Evolutionary conservation across 2,797 vertebrate genomes (phyloP), one percentile per base, ranked within the genome.

Genomic region (Pelochelys cantorii): DNA sequence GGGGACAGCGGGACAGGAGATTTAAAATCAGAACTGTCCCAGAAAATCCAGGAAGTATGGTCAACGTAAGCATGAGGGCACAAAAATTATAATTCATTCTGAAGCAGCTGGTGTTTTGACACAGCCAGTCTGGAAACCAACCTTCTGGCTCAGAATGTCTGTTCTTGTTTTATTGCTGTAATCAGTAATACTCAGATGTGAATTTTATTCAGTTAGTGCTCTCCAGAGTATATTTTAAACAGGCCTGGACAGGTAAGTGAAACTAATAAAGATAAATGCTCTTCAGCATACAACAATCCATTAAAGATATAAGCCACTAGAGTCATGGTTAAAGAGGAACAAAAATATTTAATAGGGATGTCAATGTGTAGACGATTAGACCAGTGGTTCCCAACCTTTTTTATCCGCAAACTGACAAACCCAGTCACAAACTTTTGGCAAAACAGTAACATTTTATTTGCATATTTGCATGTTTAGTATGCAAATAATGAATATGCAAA

Each of bases 151-250:
- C 93, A 93, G 79, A 87, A 87, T 84, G 84, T 55, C 84, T 80
- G 23, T 60, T 92, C 90, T 82, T 25, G 59, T 71, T 75, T 71
- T 90, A 88, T 31, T 81, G 37, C 20, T 90, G 79, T 86, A 83
- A 87, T 87, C 89, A 85, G 68, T 53, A 94, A 94, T 10, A 29
- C 60, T 88, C 12, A 86, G 29, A 92, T 52, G 79, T 8, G 34
- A 92, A 90, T 88, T 94, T 81, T 59, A 82, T 37, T 57, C 34
- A 84, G 68, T 90, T 90, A 88, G 85, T 87, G 80, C 90, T 84
- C 96, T 93, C 87, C 75, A 88, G 90, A 93, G 90, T 29, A 55
- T 87, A 88, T 88, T 96, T 94, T 90, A 62, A 92, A 88, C 83
- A 85, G 93, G 89, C 81, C 84, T 89, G 55, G 52, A 55, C 77